Evolutionary conservation across 2,797 vertebrate species (phyloP).

Genomic region (Sorex maritimensis): DNA sequence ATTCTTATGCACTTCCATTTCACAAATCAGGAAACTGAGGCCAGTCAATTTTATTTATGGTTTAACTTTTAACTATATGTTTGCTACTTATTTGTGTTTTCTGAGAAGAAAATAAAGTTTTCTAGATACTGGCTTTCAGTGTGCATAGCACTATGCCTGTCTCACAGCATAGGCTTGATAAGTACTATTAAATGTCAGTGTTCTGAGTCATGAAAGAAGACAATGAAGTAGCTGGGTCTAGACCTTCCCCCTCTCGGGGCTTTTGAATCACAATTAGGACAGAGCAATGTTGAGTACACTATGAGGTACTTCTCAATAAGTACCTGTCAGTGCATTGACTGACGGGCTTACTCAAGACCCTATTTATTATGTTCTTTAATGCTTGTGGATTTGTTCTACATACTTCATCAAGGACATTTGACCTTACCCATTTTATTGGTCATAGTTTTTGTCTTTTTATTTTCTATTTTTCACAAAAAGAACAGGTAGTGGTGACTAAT

Average conservation of each 20-base stretch:
- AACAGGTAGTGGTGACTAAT: conserved; percentile 17
- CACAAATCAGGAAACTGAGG: background rate
- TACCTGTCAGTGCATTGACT: conserved; percentile 2
- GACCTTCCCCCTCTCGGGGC: background rate
- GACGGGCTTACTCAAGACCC: conserved; percentile 29
- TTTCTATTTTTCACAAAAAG: conserved; percentile 67
- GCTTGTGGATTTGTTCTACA: background rate
- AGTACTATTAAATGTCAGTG: conserved; percentile 48
- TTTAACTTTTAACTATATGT: background rate
- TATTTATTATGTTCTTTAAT: conserved; percentile 16
- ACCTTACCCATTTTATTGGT: conserved; percentile 37
- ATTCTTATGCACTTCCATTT: conserved; percentile 12
- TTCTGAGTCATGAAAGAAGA: conserved; percentile 21
- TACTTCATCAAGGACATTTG: conserved; percentile 41
- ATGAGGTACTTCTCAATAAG: conserved; percentile 12
- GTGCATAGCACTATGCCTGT: background rate
- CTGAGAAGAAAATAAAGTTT: background rate
- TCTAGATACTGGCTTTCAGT: background rate
- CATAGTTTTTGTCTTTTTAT: conserved; percentile 48
- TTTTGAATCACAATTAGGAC: conserved; percentile 36
- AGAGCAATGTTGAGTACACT: background rate
- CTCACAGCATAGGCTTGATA: conserved; percentile 60
- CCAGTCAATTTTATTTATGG: background rate
- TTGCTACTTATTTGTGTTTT: background rate
- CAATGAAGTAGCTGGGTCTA: background rate